Conservation (phyloP, 2,888 invertebrate genomes). For the Ochlodes sylvanus region DNA sequence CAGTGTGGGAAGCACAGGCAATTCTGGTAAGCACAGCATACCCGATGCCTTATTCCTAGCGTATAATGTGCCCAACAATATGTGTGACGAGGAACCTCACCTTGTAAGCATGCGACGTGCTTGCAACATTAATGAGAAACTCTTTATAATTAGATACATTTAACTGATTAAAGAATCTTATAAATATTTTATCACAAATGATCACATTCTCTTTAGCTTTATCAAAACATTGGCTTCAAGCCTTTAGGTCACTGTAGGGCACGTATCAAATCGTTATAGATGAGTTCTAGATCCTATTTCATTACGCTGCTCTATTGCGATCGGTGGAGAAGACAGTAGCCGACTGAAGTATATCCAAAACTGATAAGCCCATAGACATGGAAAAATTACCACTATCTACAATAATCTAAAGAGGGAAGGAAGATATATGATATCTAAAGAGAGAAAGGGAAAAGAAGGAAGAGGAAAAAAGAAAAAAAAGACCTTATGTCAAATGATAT, state of each 20-base stretch:
- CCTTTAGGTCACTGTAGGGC: neutral
- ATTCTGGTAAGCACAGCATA: slow-evolving; percentile 22
- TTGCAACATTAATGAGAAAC: slow-evolving; percentile 40
- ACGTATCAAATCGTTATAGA: no score
- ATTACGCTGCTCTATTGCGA: no score
- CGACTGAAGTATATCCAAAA: no score
- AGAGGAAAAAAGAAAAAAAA: no score
- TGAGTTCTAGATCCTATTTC: no score
- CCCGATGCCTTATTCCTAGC: slow-evolving; percentile 21
- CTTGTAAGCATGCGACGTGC: slow-evolving; percentile 39
- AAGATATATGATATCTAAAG: no score
- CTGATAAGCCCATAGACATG: no score
- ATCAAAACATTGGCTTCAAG: neutral
- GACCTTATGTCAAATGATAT: no score
- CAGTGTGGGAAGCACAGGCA: slow-evolving; percentile 27
- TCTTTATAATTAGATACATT: slow-evolving; percentile 38
- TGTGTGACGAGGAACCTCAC: slow-evolving; percentile 33
- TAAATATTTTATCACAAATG: slow-evolving; percentile 32
- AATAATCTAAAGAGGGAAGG: no score
- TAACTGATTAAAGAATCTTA: slow-evolving; percentile 41
- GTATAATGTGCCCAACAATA: slow-evolving; percentile 34
- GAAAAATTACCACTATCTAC: no score
- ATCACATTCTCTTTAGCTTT: neutral
- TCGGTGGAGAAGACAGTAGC: no score
- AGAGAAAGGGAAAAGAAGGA: no score